Evolutionary conservation across 1,140 invertebrate genomes (phyloP), one percentile per base, ranked within the genome.

Genomic region (Anastrepha ludens): DNA sequence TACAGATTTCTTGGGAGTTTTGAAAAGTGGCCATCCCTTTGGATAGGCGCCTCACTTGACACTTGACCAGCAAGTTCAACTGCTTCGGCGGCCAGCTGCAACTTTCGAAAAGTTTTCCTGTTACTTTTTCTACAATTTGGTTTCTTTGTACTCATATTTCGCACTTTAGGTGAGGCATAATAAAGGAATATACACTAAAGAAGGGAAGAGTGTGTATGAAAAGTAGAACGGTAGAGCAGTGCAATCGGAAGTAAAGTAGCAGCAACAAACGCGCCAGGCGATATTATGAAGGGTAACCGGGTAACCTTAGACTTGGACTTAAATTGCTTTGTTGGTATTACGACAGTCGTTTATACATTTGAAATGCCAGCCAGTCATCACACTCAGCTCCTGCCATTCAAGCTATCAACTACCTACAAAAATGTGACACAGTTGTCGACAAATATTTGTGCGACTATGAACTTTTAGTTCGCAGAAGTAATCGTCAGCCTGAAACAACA

Each of bases 21-120:
- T n/a, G n/a, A 55, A 17, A 17, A 20, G 3, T 50, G 4, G 17
- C 3, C 13, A 41, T 17, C 67, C n/a, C 67, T 74, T 74, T 74
- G 67, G 50, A 44, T 17, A 41, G 50, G 74, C 29, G 15, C 47
- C 11, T 29, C 20, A 55, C 47, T 81, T 81, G 74, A 81, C 74
- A 81, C 74, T 81, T 81, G 74, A 7, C 74, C 47, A 81, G 74
- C 41, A 81, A 50, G 44, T 81, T 81, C 74, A 81, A 81, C 74
- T 55, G 29, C 74, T 81, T 81, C 55, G 74, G 50, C 74, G 74
- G 74, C n/a, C 47, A 81, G 74, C 74, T 81, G 74, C 74, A 47
- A 81, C 74, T 81, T 81, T 81, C 55, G n/a, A 55, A 81, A 81
- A 81, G 47, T 81, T 81, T 50, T 55, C 74, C n/a, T 81, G 74